Base-by-base conservation (phyloP, 2,888 invertebrate genomes). In the Torymus texanus region DNA sequence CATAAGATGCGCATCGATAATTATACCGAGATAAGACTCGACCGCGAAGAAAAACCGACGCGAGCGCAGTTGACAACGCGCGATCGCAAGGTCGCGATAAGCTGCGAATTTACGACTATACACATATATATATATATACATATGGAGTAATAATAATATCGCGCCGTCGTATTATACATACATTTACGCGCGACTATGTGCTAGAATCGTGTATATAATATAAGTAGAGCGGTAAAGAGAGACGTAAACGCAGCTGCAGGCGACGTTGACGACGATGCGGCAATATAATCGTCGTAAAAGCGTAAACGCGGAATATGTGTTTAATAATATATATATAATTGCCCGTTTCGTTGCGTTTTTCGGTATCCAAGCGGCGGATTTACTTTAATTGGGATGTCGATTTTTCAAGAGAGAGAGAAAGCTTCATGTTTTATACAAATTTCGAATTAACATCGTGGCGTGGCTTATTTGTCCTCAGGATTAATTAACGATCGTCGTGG, bases 41-140 rank as follows among this genome's bases (percentile, higher is more conserved):
- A 12, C 51, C 50, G 14, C 21, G 56, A 65, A 77, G 70, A 71
- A 71, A 71, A 58, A 16, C 41, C 12, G 14, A 18, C 1, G 18
- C 18, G 14, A 14, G 4, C 3, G 4, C 50, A 16, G 75, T 76
- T 76, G 70, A 70, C 76, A 63, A 76, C 16, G 24, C 58, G 3
- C 51, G 74, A 78, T 74, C 68, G 63, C 68, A 63, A 63, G 68
- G 62, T 59, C 51, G 29, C 70, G 74, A 79, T 79, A 79, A 70
- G 53, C 50, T 2, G 62, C 29, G 21, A 75, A 79, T 79, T 75
- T 74, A 79, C 65, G 74, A 70, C 41, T 55, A 51, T 13, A 53
- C 63, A 29, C 2, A 2, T 5, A 29, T 29, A 21, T 29, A 24
- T 14, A 62, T 55, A 63, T 76, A 29, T 5, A 29, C 4, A 29